phyloP scores from a whole-genome alignment of 2,113 vertebrate species.

The Pomatostomus ruficeps region DNA sequence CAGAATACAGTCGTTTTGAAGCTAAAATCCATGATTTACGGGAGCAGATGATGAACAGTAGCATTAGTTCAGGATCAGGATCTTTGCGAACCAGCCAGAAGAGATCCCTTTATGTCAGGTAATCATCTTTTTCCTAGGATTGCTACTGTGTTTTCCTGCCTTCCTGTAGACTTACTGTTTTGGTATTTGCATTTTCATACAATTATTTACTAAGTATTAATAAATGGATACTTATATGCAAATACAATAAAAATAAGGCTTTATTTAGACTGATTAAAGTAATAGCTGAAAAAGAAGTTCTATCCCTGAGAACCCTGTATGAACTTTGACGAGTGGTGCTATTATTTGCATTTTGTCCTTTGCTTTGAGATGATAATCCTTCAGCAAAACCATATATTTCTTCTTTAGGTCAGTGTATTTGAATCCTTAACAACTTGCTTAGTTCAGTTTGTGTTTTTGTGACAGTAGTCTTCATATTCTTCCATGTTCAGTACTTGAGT shows the following conservation, averaged over 20 bases:
- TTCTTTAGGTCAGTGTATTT: background rate
- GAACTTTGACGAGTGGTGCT: background rate
- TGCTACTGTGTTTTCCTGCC: background rate
- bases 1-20: constrained; percentile 93
- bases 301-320: background rate
- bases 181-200: background rate
- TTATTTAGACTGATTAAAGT: background rate
- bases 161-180: background rate
- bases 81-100: constrained; percentile 93
- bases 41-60: constrained; percentile 99
- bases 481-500: background rate
- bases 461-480: background rate
- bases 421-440: background rate
- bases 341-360: background rate
- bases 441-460: background rate
- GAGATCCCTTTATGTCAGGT: constrained; percentile 95
- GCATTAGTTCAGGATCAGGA: constrained; percentile 94
- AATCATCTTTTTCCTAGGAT: background rate
- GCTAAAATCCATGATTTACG: constrained; percentile 96
- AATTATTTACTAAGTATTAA: background rate
- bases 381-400: background rate
- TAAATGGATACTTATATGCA: background rate
- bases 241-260: background rate
- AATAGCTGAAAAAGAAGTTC: background rate
- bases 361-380: background rate